phyloP scores from a whole-genome alignment of 2,113 vertebrate species.

The Mormyrus lacerda region DNA sequence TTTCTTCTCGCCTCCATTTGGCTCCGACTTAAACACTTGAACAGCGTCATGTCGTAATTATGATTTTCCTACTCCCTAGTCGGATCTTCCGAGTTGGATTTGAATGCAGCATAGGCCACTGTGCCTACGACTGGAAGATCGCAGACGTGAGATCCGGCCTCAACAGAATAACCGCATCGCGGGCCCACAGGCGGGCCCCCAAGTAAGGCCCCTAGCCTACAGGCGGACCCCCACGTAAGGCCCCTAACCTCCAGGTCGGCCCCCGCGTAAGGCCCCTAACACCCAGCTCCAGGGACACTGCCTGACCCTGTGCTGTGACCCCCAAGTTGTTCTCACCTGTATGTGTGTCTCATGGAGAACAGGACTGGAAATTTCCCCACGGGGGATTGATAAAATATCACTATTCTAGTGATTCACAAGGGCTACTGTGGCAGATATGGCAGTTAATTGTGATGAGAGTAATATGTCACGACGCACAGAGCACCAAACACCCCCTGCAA shows the following conservation, averaged over 20 bases:
- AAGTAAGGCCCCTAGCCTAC: too few relatives aligned
- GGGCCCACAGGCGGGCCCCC: too few relatives aligned
- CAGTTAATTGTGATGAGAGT: neutral
- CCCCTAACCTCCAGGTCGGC: too few relatives aligned
- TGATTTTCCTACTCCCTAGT: too few relatives aligned
- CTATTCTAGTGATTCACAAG: neutral
- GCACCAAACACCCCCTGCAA: neutral
- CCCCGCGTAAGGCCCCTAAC: neutral
- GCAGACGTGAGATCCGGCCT: neutral
- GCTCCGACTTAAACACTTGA: too few relatives aligned
- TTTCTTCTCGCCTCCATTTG: too few relatives aligned
- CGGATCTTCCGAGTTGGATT: too few relatives aligned
- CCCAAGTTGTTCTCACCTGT: neutral
- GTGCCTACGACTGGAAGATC: neutral
- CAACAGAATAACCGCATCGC: neutral
- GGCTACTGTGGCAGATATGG: neutral
- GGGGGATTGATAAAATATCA: neutral
- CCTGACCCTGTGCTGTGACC: neutral
- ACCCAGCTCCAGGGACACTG: neutral
- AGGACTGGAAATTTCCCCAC: too few relatives aligned
- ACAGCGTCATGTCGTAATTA: too few relatives aligned
- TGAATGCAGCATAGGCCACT: neutral
- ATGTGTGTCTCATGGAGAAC: neutral
- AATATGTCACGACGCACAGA: neutral
- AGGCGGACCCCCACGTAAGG: too few relatives aligned